phyloP scores from a whole-genome alignment of 2,888 invertebrate genomes.

The Gnatocerus cornutus region DNA sequence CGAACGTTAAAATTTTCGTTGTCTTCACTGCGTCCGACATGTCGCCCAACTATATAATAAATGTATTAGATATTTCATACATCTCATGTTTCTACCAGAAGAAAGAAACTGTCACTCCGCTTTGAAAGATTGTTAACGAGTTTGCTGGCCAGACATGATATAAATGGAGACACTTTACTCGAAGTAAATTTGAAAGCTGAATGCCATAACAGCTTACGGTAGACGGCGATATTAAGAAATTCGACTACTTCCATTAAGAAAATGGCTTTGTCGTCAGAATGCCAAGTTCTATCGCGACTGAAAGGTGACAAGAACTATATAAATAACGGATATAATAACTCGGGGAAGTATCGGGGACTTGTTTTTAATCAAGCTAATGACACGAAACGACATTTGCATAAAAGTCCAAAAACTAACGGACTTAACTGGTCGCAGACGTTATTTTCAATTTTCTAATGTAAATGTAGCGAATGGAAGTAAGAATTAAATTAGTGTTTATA shows the following conservation, averaged over 20 bases:
- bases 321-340: conserved; percentile 28
- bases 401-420: background rate
- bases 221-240: conserved; percentile 28
- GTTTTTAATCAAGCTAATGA: conserved; percentile 39
- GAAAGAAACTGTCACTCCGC: conserved; percentile 23
- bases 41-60: conserved; percentile 13
- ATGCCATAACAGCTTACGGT: conserved; percentile 21
- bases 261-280: conserved; percentile 32
- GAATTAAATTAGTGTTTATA: no score
- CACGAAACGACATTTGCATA: conserved; percentile 15
- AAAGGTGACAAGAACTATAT: conserved; percentile 33
- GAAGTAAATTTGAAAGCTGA: conserved; percentile 29
- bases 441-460: conserved; percentile 4
- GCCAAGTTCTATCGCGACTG: conserved; percentile 8
- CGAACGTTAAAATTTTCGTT: background rate
- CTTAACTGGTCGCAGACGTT: background rate
- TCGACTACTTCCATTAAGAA: conserved; percentile 40
- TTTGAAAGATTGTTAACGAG: conserved; percentile 23
- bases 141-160: conserved; percentile 10
- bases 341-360: conserved; percentile 14
- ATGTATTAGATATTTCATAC: conserved; percentile 15
- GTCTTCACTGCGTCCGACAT: background rate
- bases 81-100: conserved; percentile 7
- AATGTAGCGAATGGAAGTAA: background rate
- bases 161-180: conserved; percentile 18